Evolutionary conservation across 1,140 invertebrate genomes (phyloP).

Genomic region (Bombus superbus): DNA sequence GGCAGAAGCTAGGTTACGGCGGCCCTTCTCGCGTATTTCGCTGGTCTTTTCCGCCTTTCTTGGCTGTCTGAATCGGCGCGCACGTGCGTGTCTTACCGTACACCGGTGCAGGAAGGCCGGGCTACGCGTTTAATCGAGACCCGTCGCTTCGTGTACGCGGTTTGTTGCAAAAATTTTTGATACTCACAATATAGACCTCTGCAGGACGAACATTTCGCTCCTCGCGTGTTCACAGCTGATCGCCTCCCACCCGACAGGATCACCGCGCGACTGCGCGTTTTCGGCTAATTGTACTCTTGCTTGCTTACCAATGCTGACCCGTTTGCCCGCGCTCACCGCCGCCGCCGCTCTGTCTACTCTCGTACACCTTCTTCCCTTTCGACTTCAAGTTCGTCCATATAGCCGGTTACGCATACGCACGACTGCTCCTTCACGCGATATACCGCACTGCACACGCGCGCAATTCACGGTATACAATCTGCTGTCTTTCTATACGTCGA

Average conservation of each 20-base stretch:
- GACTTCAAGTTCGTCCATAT: slow-evolving; percentile 21
- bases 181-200: slow-evolving; percentile 80
- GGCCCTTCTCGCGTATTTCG: slow-evolving; percentile 30
- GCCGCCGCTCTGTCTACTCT: slow-evolving; percentile 46
- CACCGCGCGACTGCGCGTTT: slow-evolving; percentile 77
- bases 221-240: slow-evolving; percentile 77
- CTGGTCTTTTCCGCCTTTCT: background rate
- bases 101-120: background rate
- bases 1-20: slow-evolving; percentile 67
- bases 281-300: slow-evolving; percentile 23
- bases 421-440: background rate
- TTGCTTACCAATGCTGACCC: slow-evolving; percentile 24
- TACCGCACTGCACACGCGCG: slow-evolving; percentile 34
- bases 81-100: background rate
- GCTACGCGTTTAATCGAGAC: too few species aligned
- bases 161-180: slow-evolving; percentile 29
- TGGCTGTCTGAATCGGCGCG: background rate
- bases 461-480: background rate
- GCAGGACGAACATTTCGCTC: slow-evolving; percentile 78
- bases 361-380: slow-evolving; percentile 18
- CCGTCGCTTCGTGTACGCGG: background rate
- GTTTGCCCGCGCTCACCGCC: slow-evolving; percentile 24
- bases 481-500: background rate
- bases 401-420: slow-evolving; percentile 28
- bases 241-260: slow-evolving; percentile 72